Conservation (phyloP, 2,113 vertebrate genomes). For the Sclerurus mexicanus region DNA sequence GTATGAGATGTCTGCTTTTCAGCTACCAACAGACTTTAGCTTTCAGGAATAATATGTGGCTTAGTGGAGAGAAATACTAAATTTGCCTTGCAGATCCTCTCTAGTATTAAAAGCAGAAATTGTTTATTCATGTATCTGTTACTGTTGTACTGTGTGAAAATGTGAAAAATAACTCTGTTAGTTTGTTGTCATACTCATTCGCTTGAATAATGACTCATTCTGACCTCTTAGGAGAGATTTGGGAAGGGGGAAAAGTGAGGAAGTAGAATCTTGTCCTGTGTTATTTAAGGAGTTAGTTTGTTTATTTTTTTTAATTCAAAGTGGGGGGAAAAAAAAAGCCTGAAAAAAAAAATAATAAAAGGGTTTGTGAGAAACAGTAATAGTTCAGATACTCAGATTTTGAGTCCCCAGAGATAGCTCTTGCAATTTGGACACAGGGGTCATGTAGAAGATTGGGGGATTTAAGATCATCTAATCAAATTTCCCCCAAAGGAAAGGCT, state of each 20-base stretch:
- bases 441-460: not conserved
- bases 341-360: not conserved
- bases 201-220: not conserved
- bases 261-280: not conserved
- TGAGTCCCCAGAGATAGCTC: not conserved
- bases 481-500: not conserved
- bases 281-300: not conserved
- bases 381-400: not conserved
- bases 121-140: not conserved
- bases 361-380: not conserved
- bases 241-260: not conserved
- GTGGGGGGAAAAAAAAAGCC: rapidly evolving
- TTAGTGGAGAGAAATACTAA: not conserved
- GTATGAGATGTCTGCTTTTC: not conserved
- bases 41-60: not conserved
- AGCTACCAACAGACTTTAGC: not conserved
- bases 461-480: not conserved
- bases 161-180: not conserved
- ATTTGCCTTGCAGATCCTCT: not conserved
- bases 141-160: not conserved
- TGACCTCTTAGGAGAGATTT: not conserved
- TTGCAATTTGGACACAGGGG: not conserved
- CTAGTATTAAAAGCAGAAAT: not conserved
- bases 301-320: not conserved
- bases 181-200: not conserved